Percentiles rank a stretch among this genome's conserved stretches.
Conservation (phyloP, 2,888 invertebrate genomes). For the Sphinx pinastri region DNA sequence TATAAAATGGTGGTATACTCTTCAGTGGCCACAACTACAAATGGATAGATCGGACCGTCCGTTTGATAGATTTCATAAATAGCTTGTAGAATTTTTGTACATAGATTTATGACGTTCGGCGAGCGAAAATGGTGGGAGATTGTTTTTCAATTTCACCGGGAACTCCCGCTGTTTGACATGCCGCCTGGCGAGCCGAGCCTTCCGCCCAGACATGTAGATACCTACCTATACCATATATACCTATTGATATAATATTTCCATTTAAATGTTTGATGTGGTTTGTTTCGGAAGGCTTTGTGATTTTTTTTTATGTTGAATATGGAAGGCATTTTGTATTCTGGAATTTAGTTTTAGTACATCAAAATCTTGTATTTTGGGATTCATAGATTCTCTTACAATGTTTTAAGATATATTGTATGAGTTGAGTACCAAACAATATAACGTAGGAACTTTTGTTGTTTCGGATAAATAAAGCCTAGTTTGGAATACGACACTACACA, state of each 20-base stretch:
- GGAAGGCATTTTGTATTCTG: too few relatives aligned
- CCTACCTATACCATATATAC: background rate
- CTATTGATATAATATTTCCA: background rate
- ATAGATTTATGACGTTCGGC: constrained; percentile 83
- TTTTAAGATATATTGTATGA: too few relatives aligned
- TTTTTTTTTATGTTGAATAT: background rate
- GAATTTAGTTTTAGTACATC: too few relatives aligned
- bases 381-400: too few relatives aligned
- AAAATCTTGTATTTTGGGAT: too few relatives aligned
- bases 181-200: constrained; percentile 66
- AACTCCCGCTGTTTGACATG: constrained; percentile 79
- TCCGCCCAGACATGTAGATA: constrained; percentile 39
- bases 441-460: too few relatives aligned
- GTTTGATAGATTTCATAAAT: constrained; percentile 82
- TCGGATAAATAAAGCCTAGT: too few relatives aligned
- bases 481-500: too few relatives aligned
- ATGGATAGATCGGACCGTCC: constrained; percentile 62
- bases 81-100: constrained; percentile 83
- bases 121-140: constrained; percentile 84
- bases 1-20: constrained; percentile 33
- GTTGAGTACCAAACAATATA: too few relatives aligned
- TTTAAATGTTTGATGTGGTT: background rate
- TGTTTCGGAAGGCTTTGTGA: background rate
- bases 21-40: constrained; percentile 56
- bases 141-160: constrained; percentile 84